Evolutionary conservation across 2,888 invertebrate species (phyloP).

Genomic region (Cheilosia variabilis): DNA sequence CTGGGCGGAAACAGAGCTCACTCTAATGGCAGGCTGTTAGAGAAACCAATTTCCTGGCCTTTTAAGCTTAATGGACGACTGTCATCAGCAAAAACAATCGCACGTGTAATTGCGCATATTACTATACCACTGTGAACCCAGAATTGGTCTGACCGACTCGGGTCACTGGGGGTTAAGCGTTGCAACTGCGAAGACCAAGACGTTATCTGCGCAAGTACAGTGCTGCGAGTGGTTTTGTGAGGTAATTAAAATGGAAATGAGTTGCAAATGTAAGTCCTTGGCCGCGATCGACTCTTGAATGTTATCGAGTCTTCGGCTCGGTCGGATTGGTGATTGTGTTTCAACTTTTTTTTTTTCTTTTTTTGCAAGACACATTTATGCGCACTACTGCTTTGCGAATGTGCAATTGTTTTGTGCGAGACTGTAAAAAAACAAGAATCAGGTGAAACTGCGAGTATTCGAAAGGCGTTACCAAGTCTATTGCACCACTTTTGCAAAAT

Average conservation of each 20-base stretch:
- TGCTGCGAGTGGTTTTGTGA: slow-evolving; percentile 30
- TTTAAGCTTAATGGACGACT: not conserved
- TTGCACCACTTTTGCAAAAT: slow-evolving; percentile 54
- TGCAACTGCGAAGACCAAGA: slow-evolving; percentile 52
- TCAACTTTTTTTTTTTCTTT: slow-evolving; percentile 10
- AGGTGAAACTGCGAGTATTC: slow-evolving; percentile 45
- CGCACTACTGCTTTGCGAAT: not conserved
- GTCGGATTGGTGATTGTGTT: slow-evolving; percentile 64
- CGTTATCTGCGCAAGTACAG: slow-evolving; percentile 22
- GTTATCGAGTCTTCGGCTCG: slow-evolving; percentile 66
- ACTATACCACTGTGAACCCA: not conserved
- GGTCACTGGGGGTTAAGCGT: slow-evolving; percentile 63
- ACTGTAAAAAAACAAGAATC: slow-evolving; percentile 55
- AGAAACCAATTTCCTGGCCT: slow-evolving; percentile 47
- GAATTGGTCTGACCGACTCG: slow-evolving; percentile 44
- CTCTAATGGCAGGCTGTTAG: not conserved
- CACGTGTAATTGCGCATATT: slow-evolving; percentile 7
- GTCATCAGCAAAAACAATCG: slow-evolving; percentile 4
- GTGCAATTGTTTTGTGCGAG: slow-evolving; percentile 36
- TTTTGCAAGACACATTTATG: slow-evolving; percentile 33
- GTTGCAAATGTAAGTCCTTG: slow-evolving; percentile 71
- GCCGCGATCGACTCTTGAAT: slow-evolving; percentile 72
- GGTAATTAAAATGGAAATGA: slow-evolving; percentile 74
- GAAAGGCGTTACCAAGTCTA: slow-evolving; percentile 73
- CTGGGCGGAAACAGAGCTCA: not conserved